phyloP scores from a whole-genome alignment of 64 coral and sea anemone species.

The Anthopleura sola region DNA sequence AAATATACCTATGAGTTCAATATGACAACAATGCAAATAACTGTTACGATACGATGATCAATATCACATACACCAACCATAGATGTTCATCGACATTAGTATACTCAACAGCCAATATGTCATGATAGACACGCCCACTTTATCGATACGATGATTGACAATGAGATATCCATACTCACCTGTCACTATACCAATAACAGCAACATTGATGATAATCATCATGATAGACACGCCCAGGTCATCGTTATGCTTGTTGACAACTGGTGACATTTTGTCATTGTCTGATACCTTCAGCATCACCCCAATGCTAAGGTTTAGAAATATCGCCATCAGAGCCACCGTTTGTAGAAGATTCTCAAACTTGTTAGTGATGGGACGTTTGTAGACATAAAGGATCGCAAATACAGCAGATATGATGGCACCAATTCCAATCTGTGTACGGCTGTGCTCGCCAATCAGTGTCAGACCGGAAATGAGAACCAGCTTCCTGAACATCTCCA shows the following conservation, averaged over 20 bases:
- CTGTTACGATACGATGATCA: not conserved
- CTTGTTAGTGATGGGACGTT: slow-evolving; percentile 12
- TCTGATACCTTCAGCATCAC: too few species aligned
- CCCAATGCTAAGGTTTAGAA: too few species aligned
- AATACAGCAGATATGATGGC: too few species aligned
- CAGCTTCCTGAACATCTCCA: too few species aligned
- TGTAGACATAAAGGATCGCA: slow-evolving; percentile 14
- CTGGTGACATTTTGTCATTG: too few species aligned
- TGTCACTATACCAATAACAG: not conserved
- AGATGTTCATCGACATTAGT: not conserved
- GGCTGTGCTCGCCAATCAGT: slow-evolving; percentile 65
- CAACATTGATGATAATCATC: not conserved
- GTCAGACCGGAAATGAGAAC: slow-evolving; percentile 24
- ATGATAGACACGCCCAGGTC: too few species aligned
- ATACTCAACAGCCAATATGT: not conserved
- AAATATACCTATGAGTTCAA: not conserved
- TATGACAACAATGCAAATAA: too few species aligned
- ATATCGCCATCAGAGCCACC: too few species aligned
- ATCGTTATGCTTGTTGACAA: too few species aligned
- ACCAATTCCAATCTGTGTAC: not conserved
- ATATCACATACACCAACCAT: not conserved
- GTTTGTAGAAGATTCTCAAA: slow-evolving; percentile 54
- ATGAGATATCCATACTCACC: not conserved
- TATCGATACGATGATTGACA: not conserved
- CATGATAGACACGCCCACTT: not conserved